Percentiles rank a stretch among this genome's conserved stretches.
Evolutionary conservation across 1,140 invertebrate species (phyloP).

Genomic region (Drosophila seguyi): DNA sequence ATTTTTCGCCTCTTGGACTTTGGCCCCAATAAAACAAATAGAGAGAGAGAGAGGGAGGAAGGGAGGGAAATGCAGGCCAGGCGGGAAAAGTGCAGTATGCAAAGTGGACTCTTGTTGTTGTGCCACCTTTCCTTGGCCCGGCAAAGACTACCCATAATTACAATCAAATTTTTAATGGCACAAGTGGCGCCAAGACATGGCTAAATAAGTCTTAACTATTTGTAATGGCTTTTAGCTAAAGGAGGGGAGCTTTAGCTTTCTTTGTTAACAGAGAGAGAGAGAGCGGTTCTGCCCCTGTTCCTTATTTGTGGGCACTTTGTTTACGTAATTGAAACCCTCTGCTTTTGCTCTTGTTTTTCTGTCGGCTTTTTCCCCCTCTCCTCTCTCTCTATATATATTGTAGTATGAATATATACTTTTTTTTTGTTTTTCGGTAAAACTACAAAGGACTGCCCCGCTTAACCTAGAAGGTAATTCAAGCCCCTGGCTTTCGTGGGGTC

Average conservation of each 20-base stretch:
- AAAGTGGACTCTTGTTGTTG: constrained; percentile 46
- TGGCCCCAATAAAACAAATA: constrained; percentile 69
- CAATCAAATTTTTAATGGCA: constrained; percentile 47
- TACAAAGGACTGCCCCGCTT: constrained; percentile 67
- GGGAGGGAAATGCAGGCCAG: not conserved
- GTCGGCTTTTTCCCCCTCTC: not conserved
- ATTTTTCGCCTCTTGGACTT: constrained; percentile 71
- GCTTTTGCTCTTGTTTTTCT: constrained; percentile 53
- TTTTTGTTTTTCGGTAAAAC: constrained; percentile 63
- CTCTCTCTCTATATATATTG: not conserved
- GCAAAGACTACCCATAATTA: constrained; percentile 44
- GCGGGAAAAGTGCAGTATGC: constrained; percentile 7
- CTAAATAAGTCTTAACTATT: constrained; percentile 50
- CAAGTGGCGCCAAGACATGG: constrained; percentile 67
- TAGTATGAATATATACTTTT: not conserved
- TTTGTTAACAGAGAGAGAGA: constrained; percentile 14
- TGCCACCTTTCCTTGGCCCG: constrained; percentile 50
- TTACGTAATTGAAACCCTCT: constrained; percentile 71
- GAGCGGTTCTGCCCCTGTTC: not conserved
- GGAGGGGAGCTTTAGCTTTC: too few relatives aligned
- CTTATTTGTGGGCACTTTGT: constrained; percentile 43
- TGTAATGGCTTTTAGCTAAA: constrained; percentile 14
- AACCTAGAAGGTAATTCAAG: constrained; percentile 73
- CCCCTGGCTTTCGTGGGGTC: constrained; percentile 45
- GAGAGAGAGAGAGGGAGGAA: not conserved